phyloP scores from a whole-genome alignment of 1,140 invertebrate species.

The Dinothrombium tinctorium region DNA sequence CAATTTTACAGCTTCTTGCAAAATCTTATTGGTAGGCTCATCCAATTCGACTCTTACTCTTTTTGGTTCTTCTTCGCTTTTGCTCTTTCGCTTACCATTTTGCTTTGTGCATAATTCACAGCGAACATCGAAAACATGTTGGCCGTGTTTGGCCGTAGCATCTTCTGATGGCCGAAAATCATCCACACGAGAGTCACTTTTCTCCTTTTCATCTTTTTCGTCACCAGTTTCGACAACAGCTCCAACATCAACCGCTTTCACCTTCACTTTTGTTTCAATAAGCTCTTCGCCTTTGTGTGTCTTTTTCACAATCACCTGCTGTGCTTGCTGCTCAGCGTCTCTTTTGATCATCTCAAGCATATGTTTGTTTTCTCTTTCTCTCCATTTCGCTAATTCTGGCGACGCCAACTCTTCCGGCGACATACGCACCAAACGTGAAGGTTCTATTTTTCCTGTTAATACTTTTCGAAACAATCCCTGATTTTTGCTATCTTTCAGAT shows the following conservation, averaged over 20 bases:
- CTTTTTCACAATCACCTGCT: slow-evolving; percentile 29
- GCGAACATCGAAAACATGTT: slow-evolving; percentile 29
- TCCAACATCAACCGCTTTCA: background rate
- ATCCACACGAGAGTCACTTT: background rate
- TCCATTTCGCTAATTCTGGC: slow-evolving; percentile 75
- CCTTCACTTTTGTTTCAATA: slow-evolving; percentile 19
- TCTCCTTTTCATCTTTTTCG: background rate
- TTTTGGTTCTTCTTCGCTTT: slow-evolving; percentile 6
- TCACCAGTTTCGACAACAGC: background rate
- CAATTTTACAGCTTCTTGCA: slow-evolving; percentile 4
- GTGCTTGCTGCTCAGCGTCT: slow-evolving; percentile 42
- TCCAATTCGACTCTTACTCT: slow-evolving; percentile 7
- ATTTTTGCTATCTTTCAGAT: slow-evolving; percentile 83
- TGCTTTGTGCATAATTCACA: slow-evolving; percentile 27
- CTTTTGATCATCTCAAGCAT: slow-evolving; percentile 71
- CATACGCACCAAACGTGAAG: slow-evolving; percentile 49
- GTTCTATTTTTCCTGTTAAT: slow-evolving; percentile 34
- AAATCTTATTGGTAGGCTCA: slow-evolving; percentile 4
- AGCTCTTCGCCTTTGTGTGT: slow-evolving; percentile 80
- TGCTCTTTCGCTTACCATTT: slow-evolving; percentile 8
- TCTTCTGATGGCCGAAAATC: slow-evolving; percentile 14
- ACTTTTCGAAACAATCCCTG: slow-evolving; percentile 63
- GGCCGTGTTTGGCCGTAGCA: slow-evolving; percentile 24
- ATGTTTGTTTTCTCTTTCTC: slow-evolving; percentile 72
- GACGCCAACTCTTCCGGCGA: slow-evolving; percentile 80